phyloP scores from a whole-genome alignment of 2,888 invertebrate species.

The Morpho helenor region DNA sequence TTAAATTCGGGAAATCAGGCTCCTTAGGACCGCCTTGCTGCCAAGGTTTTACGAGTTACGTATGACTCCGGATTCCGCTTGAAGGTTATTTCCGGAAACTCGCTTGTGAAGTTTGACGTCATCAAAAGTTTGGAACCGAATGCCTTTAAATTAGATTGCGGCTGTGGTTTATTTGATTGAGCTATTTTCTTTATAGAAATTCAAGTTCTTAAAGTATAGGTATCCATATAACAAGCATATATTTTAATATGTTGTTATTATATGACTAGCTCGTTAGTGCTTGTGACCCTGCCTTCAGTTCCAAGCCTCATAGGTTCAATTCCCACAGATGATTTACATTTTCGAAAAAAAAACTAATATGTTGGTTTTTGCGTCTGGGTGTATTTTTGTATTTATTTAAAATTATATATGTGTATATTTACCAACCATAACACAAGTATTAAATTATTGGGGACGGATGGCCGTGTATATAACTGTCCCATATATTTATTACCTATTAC shows the following conservation, averaged over 20 bases:
- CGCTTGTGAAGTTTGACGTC: constrained; percentile 64
- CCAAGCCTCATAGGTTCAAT: too few relatives aligned
- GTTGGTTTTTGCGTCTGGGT: background rate
- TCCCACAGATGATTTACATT: too few relatives aligned
- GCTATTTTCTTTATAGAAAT: background rate
- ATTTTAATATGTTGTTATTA: background rate
- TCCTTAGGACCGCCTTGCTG: constrained; percentile 47
- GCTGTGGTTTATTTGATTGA: constrained; percentile 33
- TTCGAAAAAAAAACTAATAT: too few relatives aligned
- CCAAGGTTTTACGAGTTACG: constrained; percentile 66
- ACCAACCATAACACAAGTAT: background rate
- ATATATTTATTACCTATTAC: too few relatives aligned
- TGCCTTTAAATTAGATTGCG: constrained; percentile 44
- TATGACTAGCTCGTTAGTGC: too few relatives aligned
- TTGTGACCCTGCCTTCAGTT: too few relatives aligned
- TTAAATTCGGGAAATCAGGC: constrained; percentile 59
- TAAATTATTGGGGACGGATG: too few relatives aligned
- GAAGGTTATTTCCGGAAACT: constrained; percentile 57
- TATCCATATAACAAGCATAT: constrained; percentile 16
- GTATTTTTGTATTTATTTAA: background rate
- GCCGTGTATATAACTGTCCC: too few relatives aligned
- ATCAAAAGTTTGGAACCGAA: constrained; percentile 49
- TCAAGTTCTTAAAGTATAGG: too few relatives aligned
- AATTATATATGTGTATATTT: too few relatives aligned
- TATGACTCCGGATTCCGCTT: constrained; percentile 60